These are phyloP conservation scores for Anolis apletophallus DNA, from an alignment of 2,797 vertebrate genomes.

Conservation along the genomic window DNA sequence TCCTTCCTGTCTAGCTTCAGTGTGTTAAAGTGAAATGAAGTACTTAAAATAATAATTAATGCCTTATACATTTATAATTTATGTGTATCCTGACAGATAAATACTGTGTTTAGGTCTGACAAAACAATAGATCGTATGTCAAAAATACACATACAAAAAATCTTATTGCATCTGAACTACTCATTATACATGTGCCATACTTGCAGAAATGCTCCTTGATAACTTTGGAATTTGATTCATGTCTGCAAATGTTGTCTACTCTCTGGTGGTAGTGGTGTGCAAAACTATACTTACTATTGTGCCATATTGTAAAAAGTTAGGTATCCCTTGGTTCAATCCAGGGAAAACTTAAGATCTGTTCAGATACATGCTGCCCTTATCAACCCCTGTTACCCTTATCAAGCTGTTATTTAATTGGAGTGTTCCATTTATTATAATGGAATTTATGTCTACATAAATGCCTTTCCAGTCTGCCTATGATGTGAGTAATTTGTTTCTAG, in stretches of 20 bases:
- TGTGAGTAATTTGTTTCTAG: background rate
- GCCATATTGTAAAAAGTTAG: background rate
- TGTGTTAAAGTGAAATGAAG: background rate
- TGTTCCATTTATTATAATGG: background rate
- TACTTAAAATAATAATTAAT: background rate
- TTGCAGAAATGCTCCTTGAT: background rate
- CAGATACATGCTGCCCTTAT: background rate
- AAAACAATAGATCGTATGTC: constrained; percentile 23
- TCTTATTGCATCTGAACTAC: background rate
- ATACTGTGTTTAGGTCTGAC: background rate
- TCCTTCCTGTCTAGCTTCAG: background rate
- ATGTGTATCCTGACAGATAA: constrained; percentile 14
- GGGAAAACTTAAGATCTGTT: background rate
- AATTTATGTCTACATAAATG: background rate
- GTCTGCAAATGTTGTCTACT: background rate
- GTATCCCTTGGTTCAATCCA: background rate
- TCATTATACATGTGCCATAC: background rate
- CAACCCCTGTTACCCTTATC: background rate
- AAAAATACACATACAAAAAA: background rate
- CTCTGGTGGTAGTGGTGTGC: background rate
- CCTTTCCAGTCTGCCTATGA: background rate
- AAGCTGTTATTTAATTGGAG: background rate
- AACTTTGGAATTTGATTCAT: background rate
- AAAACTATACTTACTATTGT: background rate
- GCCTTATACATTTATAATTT: background rate